Conservation (phyloP, 2,888 invertebrate species). For the Thecophora atra region DNA sequence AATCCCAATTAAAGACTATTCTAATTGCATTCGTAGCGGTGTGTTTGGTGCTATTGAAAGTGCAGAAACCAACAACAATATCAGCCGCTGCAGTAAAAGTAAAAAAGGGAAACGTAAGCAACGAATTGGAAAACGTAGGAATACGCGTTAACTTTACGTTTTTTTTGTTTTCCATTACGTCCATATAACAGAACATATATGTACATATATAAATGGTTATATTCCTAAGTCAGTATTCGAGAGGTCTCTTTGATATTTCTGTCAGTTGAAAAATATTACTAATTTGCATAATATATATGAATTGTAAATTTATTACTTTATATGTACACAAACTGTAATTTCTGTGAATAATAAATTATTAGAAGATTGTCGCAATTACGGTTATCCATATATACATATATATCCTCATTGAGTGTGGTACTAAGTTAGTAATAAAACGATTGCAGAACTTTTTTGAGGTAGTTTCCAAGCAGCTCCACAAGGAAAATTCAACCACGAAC, state of each 20-base stretch:
- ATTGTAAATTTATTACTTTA: neutral
- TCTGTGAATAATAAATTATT: too few relatives aligned
- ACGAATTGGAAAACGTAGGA: conserved; percentile 29
- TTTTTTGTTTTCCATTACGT: neutral
- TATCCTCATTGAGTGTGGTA: neutral
- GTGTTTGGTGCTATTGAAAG: conserved; percentile 5
- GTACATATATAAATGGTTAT: too few relatives aligned
- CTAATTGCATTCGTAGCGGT: conserved; percentile 13
- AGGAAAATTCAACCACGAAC: neutral
- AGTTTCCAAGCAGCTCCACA: neutral
- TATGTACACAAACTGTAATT: neutral
- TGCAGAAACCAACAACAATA: conserved; percentile 3
- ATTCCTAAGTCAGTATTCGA: neutral
- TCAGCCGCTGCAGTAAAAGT: neutral
- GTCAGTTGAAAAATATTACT: too few relatives aligned
- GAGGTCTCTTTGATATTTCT: neutral
- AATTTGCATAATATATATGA: too few relatives aligned
- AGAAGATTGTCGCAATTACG: too few relatives aligned
- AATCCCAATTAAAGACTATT: neutral
- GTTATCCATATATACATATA: too few relatives aligned
- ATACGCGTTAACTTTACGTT: conserved; percentile 32
- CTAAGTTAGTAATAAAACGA: neutral
- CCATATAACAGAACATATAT: too few relatives aligned
- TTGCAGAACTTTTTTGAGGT: neutral
- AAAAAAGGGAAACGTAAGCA: conserved; percentile 20